Percentiles rank a stretch among this genome's conserved stretches.
Evolutionary conservation across 2,797 vertebrate species (phyloP).

Genomic region (Sebastes taczanowskii): DNA sequence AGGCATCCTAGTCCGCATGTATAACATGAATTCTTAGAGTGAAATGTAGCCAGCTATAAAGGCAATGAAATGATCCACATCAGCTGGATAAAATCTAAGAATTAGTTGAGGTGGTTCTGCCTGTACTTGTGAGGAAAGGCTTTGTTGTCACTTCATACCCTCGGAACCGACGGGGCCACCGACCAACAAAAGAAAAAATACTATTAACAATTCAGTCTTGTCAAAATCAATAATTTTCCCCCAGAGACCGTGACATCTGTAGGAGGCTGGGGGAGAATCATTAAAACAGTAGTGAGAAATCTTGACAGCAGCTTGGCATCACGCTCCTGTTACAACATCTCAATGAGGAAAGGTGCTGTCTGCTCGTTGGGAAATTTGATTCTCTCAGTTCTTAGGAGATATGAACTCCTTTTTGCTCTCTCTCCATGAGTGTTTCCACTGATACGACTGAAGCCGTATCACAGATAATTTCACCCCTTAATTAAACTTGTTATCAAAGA

Average conservation of each 20-base stretch:
- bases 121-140: background rate
- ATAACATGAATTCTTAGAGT: constrained; percentile 3
- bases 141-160: constrained; percentile 16
- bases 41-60: background rate
- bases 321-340: constrained; percentile 19
- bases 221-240: constrained; percentile 48
- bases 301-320: constrained; percentile 32
- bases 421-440: constrained; percentile 1
- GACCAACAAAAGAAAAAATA: constrained; percentile 29
- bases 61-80: constrained; percentile 7
- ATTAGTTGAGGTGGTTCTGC: background rate
- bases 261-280: constrained; percentile 29
- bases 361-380: background rate
- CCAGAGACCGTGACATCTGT: constrained; percentile 30
- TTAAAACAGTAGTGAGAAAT: constrained; percentile 27
- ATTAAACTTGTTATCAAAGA: constrained; percentile 46
- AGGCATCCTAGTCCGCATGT: background rate
- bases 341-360: constrained; percentile 13
- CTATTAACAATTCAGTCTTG: constrained; percentile 45
- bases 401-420: background rate
- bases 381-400: background rate
- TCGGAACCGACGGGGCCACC: constrained; percentile 6
- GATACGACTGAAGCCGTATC: constrained; percentile 39
- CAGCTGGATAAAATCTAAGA: constrained; percentile 1
- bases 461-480: constrained; percentile 48